Conservation (phyloP, 1,140 invertebrate species). For the Mylabris phalerata region DNA sequence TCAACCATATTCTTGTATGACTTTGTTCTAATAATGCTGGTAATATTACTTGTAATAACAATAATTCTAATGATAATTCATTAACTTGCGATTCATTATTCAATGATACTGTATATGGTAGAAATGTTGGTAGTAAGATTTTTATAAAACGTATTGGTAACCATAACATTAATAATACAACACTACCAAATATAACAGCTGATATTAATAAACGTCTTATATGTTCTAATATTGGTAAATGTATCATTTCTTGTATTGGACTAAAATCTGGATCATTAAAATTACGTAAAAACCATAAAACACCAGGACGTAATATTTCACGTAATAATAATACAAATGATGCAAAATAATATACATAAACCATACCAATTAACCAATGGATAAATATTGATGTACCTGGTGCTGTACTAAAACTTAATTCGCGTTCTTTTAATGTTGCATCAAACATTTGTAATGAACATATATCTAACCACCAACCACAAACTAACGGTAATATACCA, state of each 20-base stretch:
- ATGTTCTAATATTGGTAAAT: conserved; percentile 87
- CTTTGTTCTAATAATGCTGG: conserved; percentile 94
- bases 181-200: conserved; percentile 92
- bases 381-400: conserved; percentile 97
- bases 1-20: conserved; percentile 89
- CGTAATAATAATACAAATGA: conserved; percentile 90
- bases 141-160: conserved; percentile 86
- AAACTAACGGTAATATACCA: conserved; percentile 91
- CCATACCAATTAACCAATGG: conserved; percentile 99
- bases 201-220: conserved; percentile 84
- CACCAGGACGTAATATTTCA: conserved; percentile 91
- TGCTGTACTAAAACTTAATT: conserved; percentile 77
- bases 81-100: conserved; percentile 74
- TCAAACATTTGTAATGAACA: conserved; percentile 95
- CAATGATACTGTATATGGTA: conserved; percentile 87
- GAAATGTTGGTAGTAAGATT: conserved; percentile 72
- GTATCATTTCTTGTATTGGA: conserved; percentile 99
- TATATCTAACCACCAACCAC: conserved; percentile 99
- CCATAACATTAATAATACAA: conserved; percentile 93
- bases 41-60: conserved; percentile 92
- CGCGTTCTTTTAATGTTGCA: conserved; percentile 79
- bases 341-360: conserved; percentile 99
- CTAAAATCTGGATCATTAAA: conserved; percentile 99
- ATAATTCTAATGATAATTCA: conserved; percentile 88
- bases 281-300: conserved; percentile 95